Conservation (phyloP, 2,888 invertebrate genomes). For the Pyrocoelia pectoralis region DNA sequence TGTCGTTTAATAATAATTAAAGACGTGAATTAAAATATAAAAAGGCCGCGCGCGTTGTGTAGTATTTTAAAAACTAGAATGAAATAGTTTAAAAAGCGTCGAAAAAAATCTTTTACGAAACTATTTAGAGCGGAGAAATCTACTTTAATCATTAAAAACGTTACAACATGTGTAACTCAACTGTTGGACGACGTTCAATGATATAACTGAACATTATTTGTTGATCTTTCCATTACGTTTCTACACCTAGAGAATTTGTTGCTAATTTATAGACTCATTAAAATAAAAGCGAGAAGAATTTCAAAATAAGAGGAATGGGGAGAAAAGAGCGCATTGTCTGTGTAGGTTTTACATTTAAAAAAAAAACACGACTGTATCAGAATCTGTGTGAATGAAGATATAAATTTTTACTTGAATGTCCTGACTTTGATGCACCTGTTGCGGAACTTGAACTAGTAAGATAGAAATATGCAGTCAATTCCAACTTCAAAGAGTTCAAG, state of each 20-base stretch:
- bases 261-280: conserved; percentile 7
- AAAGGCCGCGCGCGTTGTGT: not conserved
- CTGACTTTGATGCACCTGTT: conserved; percentile 35
- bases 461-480: conserved; percentile 36
- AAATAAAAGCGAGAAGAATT: not conserved
- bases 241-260: conserved; percentile 10
- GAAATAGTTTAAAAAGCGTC: not conserved
- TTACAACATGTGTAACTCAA: conserved; percentile 20
- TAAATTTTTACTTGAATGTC: conserved; percentile 25
- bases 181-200: conserved; percentile 24
- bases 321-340: not conserved
- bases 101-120: not conserved
- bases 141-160: conserved; percentile 13
- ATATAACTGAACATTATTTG: conserved; percentile 11
- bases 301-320: not conserved
- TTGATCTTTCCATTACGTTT: conserved; percentile 9
- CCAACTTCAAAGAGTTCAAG: conserved; percentile 32
- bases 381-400: conserved; percentile 24
- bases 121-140: conserved; percentile 12
- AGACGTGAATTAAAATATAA: no score
- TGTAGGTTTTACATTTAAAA: not conserved
- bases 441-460: conserved; percentile 32
- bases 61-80: not conserved
- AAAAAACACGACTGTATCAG: conserved; percentile 1
- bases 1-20: no score